Evolutionary conservation across 2,797 vertebrate genomes (phyloP).

Genomic region (Hemibagrus guttatus): DNA sequence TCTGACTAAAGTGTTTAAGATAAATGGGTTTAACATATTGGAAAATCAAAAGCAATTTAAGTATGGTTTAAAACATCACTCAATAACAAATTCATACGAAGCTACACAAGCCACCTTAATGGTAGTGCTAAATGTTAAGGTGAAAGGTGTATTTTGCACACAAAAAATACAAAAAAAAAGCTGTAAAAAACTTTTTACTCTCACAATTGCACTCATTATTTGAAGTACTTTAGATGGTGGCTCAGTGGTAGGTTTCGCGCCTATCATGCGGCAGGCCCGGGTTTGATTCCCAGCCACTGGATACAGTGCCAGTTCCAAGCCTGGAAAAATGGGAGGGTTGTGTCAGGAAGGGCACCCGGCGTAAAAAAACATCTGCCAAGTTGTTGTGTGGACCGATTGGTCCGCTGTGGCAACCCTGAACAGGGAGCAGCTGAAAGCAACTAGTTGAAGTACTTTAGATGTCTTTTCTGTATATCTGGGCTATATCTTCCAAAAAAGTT

Average conservation of each 20-base stretch:
- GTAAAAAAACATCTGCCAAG: too few species aligned
- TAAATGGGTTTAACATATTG: not conserved
- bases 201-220: not conserved
- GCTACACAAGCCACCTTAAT: not conserved
- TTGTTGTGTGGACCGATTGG: too few species aligned
- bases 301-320: too few species aligned
- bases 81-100: not conserved
- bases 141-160: not conserved
- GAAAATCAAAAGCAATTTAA: not conserved
- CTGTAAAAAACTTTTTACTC: not conserved
- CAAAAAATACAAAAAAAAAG: too few species aligned
- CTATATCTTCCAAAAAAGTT: not conserved
- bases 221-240: not conserved
- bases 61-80: not conserved
- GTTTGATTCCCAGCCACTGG: too few species aligned
- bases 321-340: too few species aligned
- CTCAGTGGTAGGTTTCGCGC: too few species aligned
- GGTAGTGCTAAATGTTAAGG: not conserved
- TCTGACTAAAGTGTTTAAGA: not conserved
- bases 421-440: too few species aligned
- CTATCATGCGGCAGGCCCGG: too few species aligned
- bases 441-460: not conserved
- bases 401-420: too few species aligned
- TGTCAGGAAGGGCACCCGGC: too few species aligned
- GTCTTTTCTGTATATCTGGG: not conserved